Conservation (phyloP, 2,113 vertebrate genomes). For the Leucoraja erinaceus region DNA sequence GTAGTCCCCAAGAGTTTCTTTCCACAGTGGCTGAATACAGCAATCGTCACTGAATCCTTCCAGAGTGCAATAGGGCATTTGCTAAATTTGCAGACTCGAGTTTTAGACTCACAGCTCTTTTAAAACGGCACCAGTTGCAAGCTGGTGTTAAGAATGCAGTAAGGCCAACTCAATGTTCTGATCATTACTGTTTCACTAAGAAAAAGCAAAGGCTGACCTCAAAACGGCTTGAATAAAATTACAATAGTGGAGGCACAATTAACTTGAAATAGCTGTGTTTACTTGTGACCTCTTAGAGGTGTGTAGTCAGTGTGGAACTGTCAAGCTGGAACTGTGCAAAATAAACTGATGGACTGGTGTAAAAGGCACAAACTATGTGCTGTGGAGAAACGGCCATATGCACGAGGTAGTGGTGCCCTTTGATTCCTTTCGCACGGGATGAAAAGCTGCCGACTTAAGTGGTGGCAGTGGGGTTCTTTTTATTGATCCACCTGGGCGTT, state of each 20-base stretch:
- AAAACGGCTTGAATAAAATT: neutral
- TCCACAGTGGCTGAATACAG: no score
- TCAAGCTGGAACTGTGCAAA: neutral
- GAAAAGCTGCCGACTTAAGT: constrained; percentile 14
- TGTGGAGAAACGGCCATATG: neutral
- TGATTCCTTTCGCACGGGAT: neutral
- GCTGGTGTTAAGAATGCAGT: neutral
- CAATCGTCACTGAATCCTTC: no score
- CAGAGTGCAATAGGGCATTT: no score
- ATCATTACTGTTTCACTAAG: neutral
- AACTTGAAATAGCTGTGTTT: neutral
- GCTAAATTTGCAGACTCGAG: no score
- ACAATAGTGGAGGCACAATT: neutral
- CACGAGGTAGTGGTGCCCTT: neutral
- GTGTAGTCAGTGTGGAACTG: no score
- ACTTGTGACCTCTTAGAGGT: neutral
- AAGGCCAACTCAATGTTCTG: neutral
- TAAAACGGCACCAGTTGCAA: neutral
- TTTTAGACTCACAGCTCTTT: neutral
- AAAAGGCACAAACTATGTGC: neutral
- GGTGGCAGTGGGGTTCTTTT: neutral
- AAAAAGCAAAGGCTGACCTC: neutral
- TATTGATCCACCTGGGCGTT: neutral
- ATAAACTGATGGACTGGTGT: neutral
- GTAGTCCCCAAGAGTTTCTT: no score